A percentile compares a stretch with the other conserved stretches of the same genome.
Evolutionary conservation across 2,797 vertebrate species (phyloP).

Genomic region (Alectoris magna): DNA sequence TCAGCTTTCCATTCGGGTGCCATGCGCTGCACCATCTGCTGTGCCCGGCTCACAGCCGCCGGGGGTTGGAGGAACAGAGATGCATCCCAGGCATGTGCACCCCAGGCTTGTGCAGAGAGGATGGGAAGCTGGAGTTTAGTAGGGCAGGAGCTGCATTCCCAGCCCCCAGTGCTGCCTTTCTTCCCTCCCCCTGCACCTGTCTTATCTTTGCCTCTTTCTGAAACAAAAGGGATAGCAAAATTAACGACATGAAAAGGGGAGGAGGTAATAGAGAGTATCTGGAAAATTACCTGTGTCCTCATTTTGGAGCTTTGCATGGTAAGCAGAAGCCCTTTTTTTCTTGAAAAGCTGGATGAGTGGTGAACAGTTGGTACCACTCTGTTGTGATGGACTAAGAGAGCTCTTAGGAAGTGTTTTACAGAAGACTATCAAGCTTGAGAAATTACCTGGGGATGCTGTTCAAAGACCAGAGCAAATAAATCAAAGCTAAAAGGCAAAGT

Average conservation of each 20-base stretch:
- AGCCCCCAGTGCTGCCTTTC: background rate
- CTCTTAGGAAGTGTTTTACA: background rate
- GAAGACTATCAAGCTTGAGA: background rate
- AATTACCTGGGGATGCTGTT: background rate
- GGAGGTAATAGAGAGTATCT: conserved; percentile 34
- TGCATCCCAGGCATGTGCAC: background rate
- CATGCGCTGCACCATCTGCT: background rate
- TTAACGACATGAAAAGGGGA: conserved; percentile 35
- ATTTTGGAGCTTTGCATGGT: conserved; percentile 31
- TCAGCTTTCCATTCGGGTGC: background rate
- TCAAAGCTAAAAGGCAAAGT: background rate
- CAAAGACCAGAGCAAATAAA: background rate
- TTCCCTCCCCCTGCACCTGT: background rate
- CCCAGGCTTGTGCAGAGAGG: background rate
- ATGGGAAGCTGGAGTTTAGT: background rate
- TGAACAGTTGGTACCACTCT: background rate
- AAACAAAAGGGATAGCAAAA: conserved; percentile 38
- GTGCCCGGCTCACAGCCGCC: background rate
- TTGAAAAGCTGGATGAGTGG: background rate
- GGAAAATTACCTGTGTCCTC: conserved; percentile 41
- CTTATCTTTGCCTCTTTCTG: conserved; percentile 19
- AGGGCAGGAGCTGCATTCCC: background rate
- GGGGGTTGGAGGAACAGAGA: background rate
- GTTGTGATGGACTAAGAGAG: background rate
- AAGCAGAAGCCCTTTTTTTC: background rate